These are phyloP conservation scores for Psephotus haematonotus DNA, from an alignment of 2,113 vertebrate genomes.

Conservation along the genomic window DNA sequence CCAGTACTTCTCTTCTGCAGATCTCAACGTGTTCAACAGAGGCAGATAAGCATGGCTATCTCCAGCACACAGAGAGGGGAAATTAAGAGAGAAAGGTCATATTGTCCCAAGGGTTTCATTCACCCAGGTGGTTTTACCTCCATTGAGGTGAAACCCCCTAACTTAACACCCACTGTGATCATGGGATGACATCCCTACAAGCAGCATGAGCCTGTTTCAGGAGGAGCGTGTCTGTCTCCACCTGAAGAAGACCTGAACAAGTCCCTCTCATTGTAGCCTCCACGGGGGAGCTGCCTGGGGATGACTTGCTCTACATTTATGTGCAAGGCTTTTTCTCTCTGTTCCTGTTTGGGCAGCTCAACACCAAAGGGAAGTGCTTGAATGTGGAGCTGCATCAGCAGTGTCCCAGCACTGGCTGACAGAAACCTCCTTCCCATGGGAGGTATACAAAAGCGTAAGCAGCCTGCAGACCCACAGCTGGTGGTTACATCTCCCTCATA, in stretches of 20 bases:
- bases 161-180: fast-evolving
- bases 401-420: background rate
- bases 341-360: background rate
- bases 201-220: background rate
- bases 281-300: background rate
- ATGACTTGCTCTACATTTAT: fast-evolving
- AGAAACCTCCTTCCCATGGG: fast-evolving
- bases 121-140: background rate
- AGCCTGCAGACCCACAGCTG: background rate
- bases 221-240: background rate
- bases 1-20: background rate
- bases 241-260: background rate
- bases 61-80: background rate
- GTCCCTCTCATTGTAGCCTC: background rate
- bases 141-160: background rate
- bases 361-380: background rate
- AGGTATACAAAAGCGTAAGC: background rate
- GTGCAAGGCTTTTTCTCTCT: background rate
- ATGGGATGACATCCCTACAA: background rate
- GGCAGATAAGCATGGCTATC: conserved; percentile 24
- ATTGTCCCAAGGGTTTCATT: background rate
- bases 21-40: background rate
- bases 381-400: fast-evolving
- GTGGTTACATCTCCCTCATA: background rate
- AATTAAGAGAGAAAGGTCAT: background rate